Evolutionary conservation across 2,888 invertebrate species (phyloP).

Genomic region (Drosophila longiperda): DNA sequence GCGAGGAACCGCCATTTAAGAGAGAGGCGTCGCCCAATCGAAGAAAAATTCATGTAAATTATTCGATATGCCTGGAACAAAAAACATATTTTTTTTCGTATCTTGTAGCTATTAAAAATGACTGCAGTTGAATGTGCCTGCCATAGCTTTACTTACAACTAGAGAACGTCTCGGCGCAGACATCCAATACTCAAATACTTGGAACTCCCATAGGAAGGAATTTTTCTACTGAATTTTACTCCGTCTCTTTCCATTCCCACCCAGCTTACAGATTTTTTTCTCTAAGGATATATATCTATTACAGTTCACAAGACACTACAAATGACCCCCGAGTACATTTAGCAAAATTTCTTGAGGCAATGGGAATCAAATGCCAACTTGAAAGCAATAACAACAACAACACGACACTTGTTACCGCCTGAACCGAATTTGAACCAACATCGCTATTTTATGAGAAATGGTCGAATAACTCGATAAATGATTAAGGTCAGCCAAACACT

Average conservation of each 20-base stretch:
- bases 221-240: conserved; percentile 28
- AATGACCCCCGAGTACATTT: conserved; percentile 41
- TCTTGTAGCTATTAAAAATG: conserved; percentile 57
- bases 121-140: conserved; percentile 71
- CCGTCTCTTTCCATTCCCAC: conserved; percentile 13
- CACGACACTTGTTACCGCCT: conserved; percentile 40
- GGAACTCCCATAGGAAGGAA: conserved; percentile 28
- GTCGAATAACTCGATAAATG: conserved; percentile 5
- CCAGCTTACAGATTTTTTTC: conserved; percentile 19
- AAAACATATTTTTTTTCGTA: conserved; percentile 54
- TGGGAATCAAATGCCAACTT: conserved; percentile 81
- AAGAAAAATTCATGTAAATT: conserved; percentile 43
- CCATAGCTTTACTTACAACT: conserved; percentile 37
- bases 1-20: conserved; percentile 23
- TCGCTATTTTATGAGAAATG: conserved; percentile 12
- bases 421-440: conserved; percentile 22
- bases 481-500: conserved; percentile 63
- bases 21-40: conserved; percentile 7
- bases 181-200: conserved; percentile 19
- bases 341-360: conserved; percentile 78
- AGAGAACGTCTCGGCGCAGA: conserved; percentile 22
- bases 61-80: conserved; percentile 44
- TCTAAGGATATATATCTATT: conserved; percentile 49
- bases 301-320: conserved; percentile 41
- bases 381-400: conserved; percentile 65